phyloP scores from a whole-genome alignment of 2,888 invertebrate genomes.

The Ochropleura plecta region DNA sequence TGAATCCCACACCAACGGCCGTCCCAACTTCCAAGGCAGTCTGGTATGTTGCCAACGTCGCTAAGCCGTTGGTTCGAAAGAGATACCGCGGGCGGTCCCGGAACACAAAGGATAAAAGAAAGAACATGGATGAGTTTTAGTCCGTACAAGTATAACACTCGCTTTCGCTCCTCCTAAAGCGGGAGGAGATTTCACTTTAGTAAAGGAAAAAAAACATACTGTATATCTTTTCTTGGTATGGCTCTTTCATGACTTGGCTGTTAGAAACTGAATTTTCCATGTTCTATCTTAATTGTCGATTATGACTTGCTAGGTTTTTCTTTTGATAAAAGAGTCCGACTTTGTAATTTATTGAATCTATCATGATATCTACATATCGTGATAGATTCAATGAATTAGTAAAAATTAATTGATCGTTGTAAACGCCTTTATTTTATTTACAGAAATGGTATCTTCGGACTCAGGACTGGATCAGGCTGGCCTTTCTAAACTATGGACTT shows the following conservation, averaged over 20 bases:
- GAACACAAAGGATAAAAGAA: too few species aligned
- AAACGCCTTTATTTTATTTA: conserved; percentile 6
- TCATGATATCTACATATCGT: neutral
- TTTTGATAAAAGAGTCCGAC: neutral
- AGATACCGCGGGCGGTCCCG: too few species aligned
- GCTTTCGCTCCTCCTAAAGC: too few species aligned
- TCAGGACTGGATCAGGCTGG: conserved; percentile 56
- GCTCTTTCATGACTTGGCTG: neutral
- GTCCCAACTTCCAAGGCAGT: too few species aligned
- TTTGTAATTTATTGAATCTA: neutral
- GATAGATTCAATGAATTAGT: too few species aligned
- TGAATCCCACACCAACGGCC: too few species aligned
- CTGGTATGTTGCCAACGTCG: too few species aligned
- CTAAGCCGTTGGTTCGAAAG: too few species aligned
- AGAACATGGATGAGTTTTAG: too few species aligned
- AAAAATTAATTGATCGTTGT: neutral
- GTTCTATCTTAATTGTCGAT: neutral
- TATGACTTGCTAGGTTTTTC: neutral
- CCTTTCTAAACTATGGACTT: conserved; percentile 63
- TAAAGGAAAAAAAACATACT: too few species aligned
- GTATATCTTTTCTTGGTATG: neutral
- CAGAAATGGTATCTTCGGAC: conserved; percentile 43
- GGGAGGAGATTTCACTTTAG: too few species aligned
- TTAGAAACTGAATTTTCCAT: neutral
- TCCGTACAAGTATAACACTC: too few species aligned